Evolutionary conservation across 1,140 invertebrate genomes (phyloP), one percentile per base, ranked within the genome.

Genomic region (Trissolcus basalis): DNA sequence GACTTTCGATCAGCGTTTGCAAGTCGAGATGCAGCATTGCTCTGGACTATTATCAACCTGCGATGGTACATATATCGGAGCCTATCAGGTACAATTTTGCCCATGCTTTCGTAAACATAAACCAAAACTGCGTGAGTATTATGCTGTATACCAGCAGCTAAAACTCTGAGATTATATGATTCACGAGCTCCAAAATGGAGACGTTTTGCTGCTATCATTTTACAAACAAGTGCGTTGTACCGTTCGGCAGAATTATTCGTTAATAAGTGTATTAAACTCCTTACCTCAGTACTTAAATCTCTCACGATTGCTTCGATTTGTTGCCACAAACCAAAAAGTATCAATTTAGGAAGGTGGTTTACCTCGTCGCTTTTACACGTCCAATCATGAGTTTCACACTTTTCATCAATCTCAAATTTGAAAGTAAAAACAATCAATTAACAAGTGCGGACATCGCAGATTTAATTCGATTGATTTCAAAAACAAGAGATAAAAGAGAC

Each of bases 201-300:
- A 48, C 81, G 54, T 77, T 88, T 89, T 14, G 83, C 86, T 32
- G 81, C 80, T 16, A 81, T 74, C 53, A 67, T 77, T 74, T 88
- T 87, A 9, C 56, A 56, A n/a, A 86, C 56, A 5, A 81, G 74
- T 12, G 68, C 55, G 65, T 87, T 84, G 76, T 81, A 87, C 11
- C 16, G 9, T 79, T 90, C 88, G 5, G 81, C 83, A 12, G 53
- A 11, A 73, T 89, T 89, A 48, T 83, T 89, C 10, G 83, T 86
- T 32, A 80, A 72, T 56, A 84, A 77, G 7, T 13, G 33, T 0
- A 64, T 0, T 77, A 85, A 73, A 55, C 81, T 81, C 1, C 63
- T 11, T 27, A 79, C 54, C 59, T 76, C 7, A 35, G 15, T 6
- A 12, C 49, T 64, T 0, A 80, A 33, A 36, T 63, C 11, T 10